These are phyloP conservation scores for Pseudorasbora parva DNA, from an alignment of 2,113 vertebrate species.

Conservation along the genomic window DNA sequence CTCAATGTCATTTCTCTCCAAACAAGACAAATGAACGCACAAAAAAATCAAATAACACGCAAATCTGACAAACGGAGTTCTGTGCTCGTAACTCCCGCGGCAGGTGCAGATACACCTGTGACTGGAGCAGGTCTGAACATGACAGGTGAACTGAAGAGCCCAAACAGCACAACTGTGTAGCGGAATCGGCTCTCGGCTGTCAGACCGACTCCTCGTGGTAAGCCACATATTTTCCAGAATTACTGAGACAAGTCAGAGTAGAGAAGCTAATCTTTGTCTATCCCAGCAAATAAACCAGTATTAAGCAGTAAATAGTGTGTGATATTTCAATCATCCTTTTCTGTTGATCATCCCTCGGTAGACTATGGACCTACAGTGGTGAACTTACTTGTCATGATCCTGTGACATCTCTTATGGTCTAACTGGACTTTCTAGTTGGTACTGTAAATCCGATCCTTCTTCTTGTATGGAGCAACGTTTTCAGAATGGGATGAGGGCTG, in stretches of 20 bases:
- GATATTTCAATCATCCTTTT: conserved; percentile 1
- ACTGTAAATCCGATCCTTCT: conserved; percentile 88
- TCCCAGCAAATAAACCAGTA: background rate
- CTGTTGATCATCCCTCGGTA: conserved; percentile 15
- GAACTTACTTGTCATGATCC: conserved; percentile 97
- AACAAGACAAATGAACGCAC: background rate
- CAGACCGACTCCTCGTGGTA: background rate
- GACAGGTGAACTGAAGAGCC: conserved; percentile 71
- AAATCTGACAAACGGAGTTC: background rate
- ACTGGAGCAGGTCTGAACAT: conserved; percentile 69
- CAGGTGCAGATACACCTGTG: conserved; percentile 80
- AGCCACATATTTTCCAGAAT: conserved; percentile 10
- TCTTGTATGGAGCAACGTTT: conserved; percentile 68
- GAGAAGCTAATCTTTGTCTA: conserved; percentile 32
- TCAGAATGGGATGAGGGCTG: conserved; percentile 78
- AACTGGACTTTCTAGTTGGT: conserved; percentile 98
- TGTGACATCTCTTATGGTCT: conserved; percentile 95
- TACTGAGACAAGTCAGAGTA: background rate
- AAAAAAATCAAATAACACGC: background rate
- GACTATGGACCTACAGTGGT: conserved; percentile 55
- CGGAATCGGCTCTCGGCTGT: conserved; percentile 38
- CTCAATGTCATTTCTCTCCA: background rate
- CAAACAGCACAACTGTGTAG: conserved; percentile 40
- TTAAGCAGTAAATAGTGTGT: background rate
- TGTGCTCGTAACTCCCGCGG: conserved; percentile 53